Percentiles rank a stretch among this genome's conserved stretches.
phyloP scores from a whole-genome alignment of 2,797 vertebrate genomes.

The Xenentodon cancila region DNA sequence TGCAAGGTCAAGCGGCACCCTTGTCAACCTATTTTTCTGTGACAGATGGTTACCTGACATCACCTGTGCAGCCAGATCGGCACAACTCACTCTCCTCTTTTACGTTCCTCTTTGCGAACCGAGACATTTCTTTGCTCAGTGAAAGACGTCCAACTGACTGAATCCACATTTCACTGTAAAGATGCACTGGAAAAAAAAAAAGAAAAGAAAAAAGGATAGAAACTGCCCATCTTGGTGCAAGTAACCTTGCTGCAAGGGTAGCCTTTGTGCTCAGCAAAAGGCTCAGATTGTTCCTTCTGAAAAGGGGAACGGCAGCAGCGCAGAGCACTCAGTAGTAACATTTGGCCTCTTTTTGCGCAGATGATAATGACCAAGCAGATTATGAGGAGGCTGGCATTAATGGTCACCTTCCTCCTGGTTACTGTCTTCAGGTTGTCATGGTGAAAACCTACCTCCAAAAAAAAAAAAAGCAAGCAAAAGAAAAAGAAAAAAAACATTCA shows the following conservation, averaged over 20 bases:
- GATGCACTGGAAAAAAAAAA: constrained; percentile 21
- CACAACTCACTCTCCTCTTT: constrained; percentile 33
- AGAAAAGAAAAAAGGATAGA: constrained; percentile 12
- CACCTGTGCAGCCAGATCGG: constrained; percentile 61
- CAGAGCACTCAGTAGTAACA: constrained; percentile 56
- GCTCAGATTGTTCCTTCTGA: constrained; percentile 62
- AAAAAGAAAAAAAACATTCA: not conserved
- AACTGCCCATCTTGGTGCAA: constrained; percentile 50
- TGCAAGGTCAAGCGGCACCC: constrained; percentile 72
- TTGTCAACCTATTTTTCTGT: constrained; percentile 57
- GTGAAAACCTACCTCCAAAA: constrained; percentile 35
- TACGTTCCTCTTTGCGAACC: constrained; percentile 35
- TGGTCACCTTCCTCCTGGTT: constrained; percentile 39
- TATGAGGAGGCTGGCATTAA: constrained; percentile 57
- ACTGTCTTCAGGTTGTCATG: constrained; percentile 63
- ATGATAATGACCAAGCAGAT: constrained; percentile 67
- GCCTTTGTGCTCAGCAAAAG: constrained; percentile 66
- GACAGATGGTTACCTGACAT: constrained; percentile 80
- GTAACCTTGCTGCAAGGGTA: constrained; percentile 74
- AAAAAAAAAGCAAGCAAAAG: not conserved
- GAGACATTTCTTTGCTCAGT: constrained; percentile 51
- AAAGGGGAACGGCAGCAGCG: constrained; percentile 51
- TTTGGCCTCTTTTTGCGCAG: constrained; percentile 66
- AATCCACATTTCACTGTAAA: constrained; percentile 47
- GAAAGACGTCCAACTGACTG: constrained; percentile 40